phyloP scores from a whole-genome alignment of 1,140 invertebrate species.

The Halictus rubicundus region DNA sequence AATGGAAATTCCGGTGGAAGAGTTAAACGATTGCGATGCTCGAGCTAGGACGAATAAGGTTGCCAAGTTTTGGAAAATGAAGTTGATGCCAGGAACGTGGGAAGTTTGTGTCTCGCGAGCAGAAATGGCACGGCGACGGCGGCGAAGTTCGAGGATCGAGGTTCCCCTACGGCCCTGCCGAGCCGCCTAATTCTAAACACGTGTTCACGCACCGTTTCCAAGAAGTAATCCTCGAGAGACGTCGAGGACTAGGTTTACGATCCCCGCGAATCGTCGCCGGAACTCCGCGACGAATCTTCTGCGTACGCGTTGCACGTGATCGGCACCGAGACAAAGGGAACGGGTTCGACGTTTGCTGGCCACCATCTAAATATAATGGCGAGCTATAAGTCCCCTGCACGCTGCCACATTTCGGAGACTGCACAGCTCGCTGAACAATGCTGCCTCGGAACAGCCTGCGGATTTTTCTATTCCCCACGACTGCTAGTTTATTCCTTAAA shows the following conservation, averaged over 20 bases:
- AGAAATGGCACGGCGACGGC: neutral
- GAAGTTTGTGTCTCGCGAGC: neutral
- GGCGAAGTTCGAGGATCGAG: neutral
- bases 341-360: neutral
- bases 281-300: slow-evolving; percentile 42
- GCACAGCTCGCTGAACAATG: too few relatives aligned
- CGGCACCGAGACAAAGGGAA: slow-evolving; percentile 31
- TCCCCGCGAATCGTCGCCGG: slow-evolving; percentile 58
- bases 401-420: too few relatives aligned
- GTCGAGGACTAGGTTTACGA: slow-evolving; percentile 57
- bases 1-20: too few relatives aligned
- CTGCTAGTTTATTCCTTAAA: too few relatives aligned
- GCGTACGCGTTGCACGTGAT: slow-evolving; percentile 45
- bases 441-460: too few relatives aligned
- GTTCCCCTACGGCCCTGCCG: slow-evolving; percentile 3
- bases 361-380: slow-evolving; percentile 1
- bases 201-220: slow-evolving; percentile 57
- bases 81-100: neutral
- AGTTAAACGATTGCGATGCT: too few relatives aligned
- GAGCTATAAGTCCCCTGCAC: neutral
- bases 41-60: too few relatives aligned
- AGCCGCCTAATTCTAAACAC: slow-evolving; percentile 63
- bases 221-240: slow-evolving; percentile 55
- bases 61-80: too few relatives aligned
- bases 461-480: too few relatives aligned